Evolutionary conservation across 2,888 invertebrate species (phyloP).

Genomic region (Metallyticus violacea): DNA sequence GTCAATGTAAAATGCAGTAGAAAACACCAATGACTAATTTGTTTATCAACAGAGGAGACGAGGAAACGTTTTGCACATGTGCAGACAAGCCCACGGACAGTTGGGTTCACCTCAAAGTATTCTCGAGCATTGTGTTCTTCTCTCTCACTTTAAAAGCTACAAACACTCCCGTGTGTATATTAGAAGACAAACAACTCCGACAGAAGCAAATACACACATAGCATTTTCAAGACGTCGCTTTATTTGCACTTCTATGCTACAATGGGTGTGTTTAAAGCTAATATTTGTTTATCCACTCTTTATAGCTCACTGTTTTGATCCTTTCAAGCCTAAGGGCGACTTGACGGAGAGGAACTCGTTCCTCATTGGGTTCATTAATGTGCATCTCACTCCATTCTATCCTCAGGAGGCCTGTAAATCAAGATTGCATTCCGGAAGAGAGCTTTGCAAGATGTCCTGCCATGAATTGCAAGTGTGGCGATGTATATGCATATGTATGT

Average conservation of each 20-base stretch:
- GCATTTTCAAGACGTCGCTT: not conserved
- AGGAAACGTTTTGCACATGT: no score
- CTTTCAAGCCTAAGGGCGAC: not conserved
- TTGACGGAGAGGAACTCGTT: not conserved
- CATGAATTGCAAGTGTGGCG: no score
- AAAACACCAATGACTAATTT: no score
- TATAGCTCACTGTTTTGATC: not conserved
- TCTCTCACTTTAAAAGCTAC: not conserved
- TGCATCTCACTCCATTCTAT: not conserved
- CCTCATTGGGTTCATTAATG: not conserved
- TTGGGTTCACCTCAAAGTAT: no score
- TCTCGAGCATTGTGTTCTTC: not conserved
- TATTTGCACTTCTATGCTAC: not conserved
- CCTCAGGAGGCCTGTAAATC: no score
- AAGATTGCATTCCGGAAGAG: no score
- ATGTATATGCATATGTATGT: no score
- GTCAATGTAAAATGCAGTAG: no score
- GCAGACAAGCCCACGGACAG: no score
- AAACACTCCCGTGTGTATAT: not conserved
- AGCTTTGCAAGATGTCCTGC: no score
- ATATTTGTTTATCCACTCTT: not conserved
- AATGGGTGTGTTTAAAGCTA: not conserved
- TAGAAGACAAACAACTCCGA: not conserved
- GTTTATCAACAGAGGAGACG: no score
- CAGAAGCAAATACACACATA: not conserved